Evolutionary conservation across 2,797 vertebrate species (phyloP), one percentile per base, ranked within the genome.

Genomic region (Mus caroli): DNA sequence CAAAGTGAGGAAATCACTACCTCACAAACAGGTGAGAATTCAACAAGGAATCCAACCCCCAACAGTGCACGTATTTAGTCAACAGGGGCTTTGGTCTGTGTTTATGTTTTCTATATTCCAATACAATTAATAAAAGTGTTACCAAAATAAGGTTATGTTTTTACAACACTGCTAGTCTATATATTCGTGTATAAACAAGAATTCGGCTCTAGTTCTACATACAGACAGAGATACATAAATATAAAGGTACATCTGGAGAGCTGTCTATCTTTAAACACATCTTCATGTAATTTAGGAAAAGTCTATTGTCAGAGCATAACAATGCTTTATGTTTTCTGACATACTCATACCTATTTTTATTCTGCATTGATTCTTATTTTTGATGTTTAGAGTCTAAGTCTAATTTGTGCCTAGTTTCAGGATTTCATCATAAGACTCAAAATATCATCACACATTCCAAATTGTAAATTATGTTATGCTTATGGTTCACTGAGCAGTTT

Each of bases 61-160:
- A 34, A 26, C 0, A 31, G 3, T 1, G 24, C 31, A 71, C 22
- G 10, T 69, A 5, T 90, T 86, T 84, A 22, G 50, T 92, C 89
- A 82, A 62, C 54, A 76, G 0, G n/a, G 28, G 11, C 22, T 77
- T 91, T 52, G 50, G 14, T 5, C 24, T 67, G 26, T 4, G 37
- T 12, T 84, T 80, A 64, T 22, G 7, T 80, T 90, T 75, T 76
- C 24, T 60, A 31, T 37, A n/a, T 24, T 10, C 46, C 26, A 8
- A 1, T 69, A 3, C 71, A 62, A 54, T 93, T 84, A 43, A 85
- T 64, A 86, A 92, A 90, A 56, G 12, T 78, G 37, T 62, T 90
- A 19, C 6, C 50, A 71, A 94, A 62, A 28, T n/a, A 78, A 8
- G 50, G 37, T 58, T 93, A 43, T 73, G 5, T 88, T 92, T 95